Evolutionary conservation across 2,113 vertebrate genomes (phyloP), one percentile per base, ranked within the genome.

Genomic region (Forbesichthys papilliferus): DNA sequence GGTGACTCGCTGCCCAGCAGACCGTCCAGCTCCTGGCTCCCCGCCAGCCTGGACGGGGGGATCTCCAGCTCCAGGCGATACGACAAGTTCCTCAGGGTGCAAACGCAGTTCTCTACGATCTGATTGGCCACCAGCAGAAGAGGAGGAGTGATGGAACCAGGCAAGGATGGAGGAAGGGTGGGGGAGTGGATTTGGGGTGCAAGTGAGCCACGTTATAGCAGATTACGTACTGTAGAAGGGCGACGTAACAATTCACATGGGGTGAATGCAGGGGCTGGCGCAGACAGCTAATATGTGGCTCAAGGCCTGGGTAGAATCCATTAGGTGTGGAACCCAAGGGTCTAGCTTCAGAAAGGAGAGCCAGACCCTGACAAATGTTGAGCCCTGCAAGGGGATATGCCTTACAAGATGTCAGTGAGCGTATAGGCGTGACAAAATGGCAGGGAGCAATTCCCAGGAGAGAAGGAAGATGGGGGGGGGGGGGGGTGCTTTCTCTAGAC

Each of bases 91-190:
- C 96, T 93, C 76, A 99, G 89, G 64, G 96, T 98, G 81, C 97
- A 99, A 86, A 99, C 95, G 11, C 98, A 99, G 73, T 99, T 99
- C 89, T 99, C 98, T 87, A 99, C 97, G 3, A 97, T 98, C 97
- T 98, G 88, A 61, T 80, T 81, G 33, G 18, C 16, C 10, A 11
- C 18, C 11, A 27, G 59, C 4, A n/a, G 13, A 36, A 18, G 18
- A 16, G 20, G 33, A 11, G 47, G 12, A 67, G 56, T 65, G 27
- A 36, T 10, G 12, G 3, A 51, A 3, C 10, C 11, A 48, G 4
- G n/a, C 16, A 4, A 18, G 11, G 59, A 27, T 12, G 27, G 56
- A 54, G 54, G 6, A 9, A 57, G 69, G 63, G 16, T 42, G 20
- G 64, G 58, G 33, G 11, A 4, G 11, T 9, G 55, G 16, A 27